These are phyloP conservation scores for Betta splendens DNA, from an alignment of 2,797 vertebrate genomes.

Conservation along the genomic window DNA sequence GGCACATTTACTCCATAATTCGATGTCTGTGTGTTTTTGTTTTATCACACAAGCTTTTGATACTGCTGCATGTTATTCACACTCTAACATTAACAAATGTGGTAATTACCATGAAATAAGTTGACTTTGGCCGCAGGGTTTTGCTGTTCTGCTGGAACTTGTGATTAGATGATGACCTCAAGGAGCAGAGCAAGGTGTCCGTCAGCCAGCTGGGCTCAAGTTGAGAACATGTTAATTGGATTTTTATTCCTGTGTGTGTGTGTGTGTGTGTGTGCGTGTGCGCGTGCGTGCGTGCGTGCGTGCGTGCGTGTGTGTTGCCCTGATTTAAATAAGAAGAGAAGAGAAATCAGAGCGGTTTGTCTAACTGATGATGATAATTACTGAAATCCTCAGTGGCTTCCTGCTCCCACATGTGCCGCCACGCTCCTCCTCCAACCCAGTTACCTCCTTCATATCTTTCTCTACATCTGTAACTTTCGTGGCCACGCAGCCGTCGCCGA, in stretches of 20 bases:
- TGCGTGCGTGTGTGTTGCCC: conserved; percentile 9
- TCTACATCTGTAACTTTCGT: conserved; percentile 5
- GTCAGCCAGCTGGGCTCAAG: not conserved
- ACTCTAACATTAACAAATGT: not conserved
- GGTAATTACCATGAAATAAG: not conserved
- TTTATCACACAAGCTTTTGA: too few relatives aligned
- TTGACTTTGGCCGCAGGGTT: not conserved
- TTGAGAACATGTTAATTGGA: conserved; percentile 27
- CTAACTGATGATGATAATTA: conserved; percentile 36
- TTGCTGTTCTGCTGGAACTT: not conserved
- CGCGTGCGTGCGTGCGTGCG: too few relatives aligned
- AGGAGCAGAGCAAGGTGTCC: not conserved
- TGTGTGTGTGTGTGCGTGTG: too few relatives aligned
- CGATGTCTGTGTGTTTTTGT: too few relatives aligned
- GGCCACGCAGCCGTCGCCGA: conserved; percentile 4
- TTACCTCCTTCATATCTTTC: not conserved
- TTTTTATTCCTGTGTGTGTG: conserved; percentile 22
- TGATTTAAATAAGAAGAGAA: conserved; percentile 21
- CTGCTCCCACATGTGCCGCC: not conserved
- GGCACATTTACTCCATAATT: too few relatives aligned
- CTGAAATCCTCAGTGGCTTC: conserved; percentile 21
- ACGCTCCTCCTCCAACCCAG: conserved; percentile 6
- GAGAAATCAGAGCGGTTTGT: conserved; percentile 16
- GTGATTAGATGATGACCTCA: not conserved
- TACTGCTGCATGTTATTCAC: not conserved